Evolutionary conservation across 2,797 vertebrate genomes (phyloP).

Genomic region (Gymnoscopelus braueri): DNA sequence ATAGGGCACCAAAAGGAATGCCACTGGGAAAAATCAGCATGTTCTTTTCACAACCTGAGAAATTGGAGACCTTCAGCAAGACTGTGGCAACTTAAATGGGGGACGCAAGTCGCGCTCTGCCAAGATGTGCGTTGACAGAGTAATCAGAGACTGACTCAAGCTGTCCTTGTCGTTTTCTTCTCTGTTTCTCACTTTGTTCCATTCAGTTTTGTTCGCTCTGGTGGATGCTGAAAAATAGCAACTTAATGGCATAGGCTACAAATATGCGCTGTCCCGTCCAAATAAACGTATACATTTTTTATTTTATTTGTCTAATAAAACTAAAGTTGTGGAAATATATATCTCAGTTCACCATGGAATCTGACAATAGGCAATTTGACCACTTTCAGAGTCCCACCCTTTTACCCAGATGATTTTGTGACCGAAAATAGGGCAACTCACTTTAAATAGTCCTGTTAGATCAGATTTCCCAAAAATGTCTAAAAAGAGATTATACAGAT

Average conservation of each 20-base stretch:
- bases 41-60: constrained; percentile 61
- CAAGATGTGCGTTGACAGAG: constrained; percentile 54
- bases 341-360: too few relatives aligned
- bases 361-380: too few relatives aligned
- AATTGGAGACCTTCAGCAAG: constrained; percentile 48
- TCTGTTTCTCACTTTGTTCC: constrained; percentile 41
- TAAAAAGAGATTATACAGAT: not conserved
- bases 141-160: constrained; percentile 44
- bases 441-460: not conserved
- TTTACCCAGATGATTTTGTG: too few relatives aligned
- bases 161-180: constrained; percentile 42
- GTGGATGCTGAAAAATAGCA: not conserved
- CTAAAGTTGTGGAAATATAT: too few relatives aligned
- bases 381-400: too few relatives aligned
- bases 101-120: constrained; percentile 46
- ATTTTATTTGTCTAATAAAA: not conserved
- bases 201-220: constrained; percentile 30
- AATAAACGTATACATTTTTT: too few relatives aligned
- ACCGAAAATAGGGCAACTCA: too few relatives aligned
- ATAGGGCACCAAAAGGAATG: too few relatives aligned
- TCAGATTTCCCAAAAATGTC: not conserved
- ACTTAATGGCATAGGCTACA: not conserved
- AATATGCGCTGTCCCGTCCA: too few relatives aligned
- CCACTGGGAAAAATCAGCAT: constrained; percentile 20
- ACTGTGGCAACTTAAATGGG: constrained; percentile 44